phyloP scores from a whole-genome alignment of 2,113 vertebrate genomes.

The Hyperoodon ampullatus region DNA sequence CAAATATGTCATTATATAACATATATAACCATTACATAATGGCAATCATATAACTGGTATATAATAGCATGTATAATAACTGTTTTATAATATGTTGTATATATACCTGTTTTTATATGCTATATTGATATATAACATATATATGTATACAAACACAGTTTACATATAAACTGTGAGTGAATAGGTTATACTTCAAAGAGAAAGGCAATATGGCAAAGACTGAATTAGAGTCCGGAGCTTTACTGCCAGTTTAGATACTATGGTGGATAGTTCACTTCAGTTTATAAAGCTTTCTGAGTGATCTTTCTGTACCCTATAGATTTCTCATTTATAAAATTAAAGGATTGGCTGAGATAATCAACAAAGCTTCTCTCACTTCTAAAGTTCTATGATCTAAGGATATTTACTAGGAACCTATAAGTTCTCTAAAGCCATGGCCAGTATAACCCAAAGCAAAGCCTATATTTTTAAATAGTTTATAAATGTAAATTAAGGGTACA shows the following conservation, averaged over 20 bases:
- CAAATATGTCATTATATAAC: background rate
- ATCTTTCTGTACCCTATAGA: background rate
- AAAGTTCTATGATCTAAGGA: background rate
- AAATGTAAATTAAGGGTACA: background rate
- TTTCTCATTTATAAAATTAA: background rate
- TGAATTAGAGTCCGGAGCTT: background rate
- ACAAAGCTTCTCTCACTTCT: background rate
- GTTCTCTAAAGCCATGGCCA: background rate
- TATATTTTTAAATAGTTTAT: background rate
- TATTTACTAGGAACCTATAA: background rate
- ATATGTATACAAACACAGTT: background rate
- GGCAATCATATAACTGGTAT: background rate
- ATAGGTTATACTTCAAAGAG: background rate
- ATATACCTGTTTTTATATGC: background rate
- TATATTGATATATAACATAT: background rate
- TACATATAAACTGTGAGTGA: background rate
- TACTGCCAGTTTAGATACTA: background rate
- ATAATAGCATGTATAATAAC: background rate
- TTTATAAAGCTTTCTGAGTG: background rate
- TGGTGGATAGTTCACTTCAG: background rate
- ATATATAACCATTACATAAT: background rate
- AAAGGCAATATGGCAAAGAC: background rate
- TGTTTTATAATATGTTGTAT: background rate
- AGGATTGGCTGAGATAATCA: background rate
- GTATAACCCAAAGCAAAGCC: background rate